A percentile compares a stretch with the other conserved stretches of the same genome.
Conservation (phyloP, 1,140 invertebrate genomes). For the Leptopilina clavipes region DNA sequence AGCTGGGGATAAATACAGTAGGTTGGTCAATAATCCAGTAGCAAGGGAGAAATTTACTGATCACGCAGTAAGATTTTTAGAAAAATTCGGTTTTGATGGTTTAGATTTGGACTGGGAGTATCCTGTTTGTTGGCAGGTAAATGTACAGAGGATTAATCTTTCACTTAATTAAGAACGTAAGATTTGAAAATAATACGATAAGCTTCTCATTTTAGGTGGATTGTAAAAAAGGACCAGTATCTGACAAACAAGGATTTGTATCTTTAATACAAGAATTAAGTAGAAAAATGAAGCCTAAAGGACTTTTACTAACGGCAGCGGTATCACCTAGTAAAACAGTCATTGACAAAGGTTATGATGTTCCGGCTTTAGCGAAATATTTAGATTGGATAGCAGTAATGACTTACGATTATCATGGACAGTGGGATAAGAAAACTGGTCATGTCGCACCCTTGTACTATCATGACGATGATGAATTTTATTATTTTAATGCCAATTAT, state of each 20-base stretch:
- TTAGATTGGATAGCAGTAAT: conserved; percentile 92
- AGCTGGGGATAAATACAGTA: conserved; percentile 88
- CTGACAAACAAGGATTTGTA: conserved; percentile 87
- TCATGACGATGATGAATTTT: conserved; percentile 79
- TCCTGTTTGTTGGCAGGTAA: conserved; percentile 92
- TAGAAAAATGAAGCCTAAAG: conserved; percentile 82
- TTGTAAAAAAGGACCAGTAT: conserved; percentile 87
- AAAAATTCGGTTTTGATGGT: conserved; percentile 90
- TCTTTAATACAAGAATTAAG: conserved; percentile 84
- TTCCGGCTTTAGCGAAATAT: conserved; percentile 81
- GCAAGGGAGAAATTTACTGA: conserved; percentile 83
- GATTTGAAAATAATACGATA: not conserved
- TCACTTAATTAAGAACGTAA: not conserved
- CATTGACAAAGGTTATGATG: conserved; percentile 89
- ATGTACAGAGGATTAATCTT: not conserved
- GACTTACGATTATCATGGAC: conserved; percentile 91
- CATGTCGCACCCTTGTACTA: conserved; percentile 88
- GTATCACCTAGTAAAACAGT: conserved; percentile 92
- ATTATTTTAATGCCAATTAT: conserved; percentile 81
- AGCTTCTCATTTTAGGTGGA: conserved; percentile 75
- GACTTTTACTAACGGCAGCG: conserved; percentile 86
- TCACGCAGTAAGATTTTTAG: conserved; percentile 84
- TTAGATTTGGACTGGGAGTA: conserved; percentile 95
- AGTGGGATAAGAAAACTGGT: conserved; percentile 89
- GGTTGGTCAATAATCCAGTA: conserved; percentile 84